Conservation (phyloP, 2,113 vertebrate species). For the Mystacornis crossleyi region DNA sequence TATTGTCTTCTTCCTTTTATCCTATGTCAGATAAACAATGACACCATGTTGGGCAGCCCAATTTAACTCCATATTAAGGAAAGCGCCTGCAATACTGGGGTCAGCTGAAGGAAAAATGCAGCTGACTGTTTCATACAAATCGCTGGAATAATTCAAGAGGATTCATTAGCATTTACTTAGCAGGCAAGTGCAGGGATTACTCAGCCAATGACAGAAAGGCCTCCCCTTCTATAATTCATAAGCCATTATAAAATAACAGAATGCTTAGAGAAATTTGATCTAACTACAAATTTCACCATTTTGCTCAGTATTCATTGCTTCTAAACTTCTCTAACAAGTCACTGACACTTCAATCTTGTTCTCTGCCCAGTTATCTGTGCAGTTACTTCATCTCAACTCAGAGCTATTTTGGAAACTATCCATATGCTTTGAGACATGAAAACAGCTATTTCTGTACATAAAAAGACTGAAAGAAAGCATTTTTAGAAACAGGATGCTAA, state of each 20-base stretch:
- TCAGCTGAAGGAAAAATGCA: not conserved
- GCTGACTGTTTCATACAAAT: not conserved
- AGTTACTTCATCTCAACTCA: not conserved
- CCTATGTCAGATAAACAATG: not conserved
- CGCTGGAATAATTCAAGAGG: not conserved
- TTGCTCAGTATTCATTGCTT: not conserved
- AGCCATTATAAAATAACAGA: not conserved
- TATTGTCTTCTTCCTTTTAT: not conserved
- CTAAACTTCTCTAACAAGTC: not conserved
- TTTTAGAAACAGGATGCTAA: conserved; percentile 37
- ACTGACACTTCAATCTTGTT: not conserved
- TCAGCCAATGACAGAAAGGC: not conserved
- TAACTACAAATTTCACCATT: not conserved
- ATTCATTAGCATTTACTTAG: not conserved
- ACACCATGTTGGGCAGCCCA: not conserved
- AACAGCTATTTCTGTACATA: not conserved
- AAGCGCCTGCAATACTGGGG: not conserved
- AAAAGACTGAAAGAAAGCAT: not conserved
- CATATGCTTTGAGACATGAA: not conserved
- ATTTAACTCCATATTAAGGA: not conserved
- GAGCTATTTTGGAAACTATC: not conserved
- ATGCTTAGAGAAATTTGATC: not conserved
- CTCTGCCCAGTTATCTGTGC: not conserved
- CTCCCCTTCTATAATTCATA: not conserved
- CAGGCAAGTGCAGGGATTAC: not conserved